Evolutionary conservation across 2,113 vertebrate genomes (phyloP), one percentile per base, ranked within the genome.

Genomic region (Phylloscopus whistleri): DNA sequence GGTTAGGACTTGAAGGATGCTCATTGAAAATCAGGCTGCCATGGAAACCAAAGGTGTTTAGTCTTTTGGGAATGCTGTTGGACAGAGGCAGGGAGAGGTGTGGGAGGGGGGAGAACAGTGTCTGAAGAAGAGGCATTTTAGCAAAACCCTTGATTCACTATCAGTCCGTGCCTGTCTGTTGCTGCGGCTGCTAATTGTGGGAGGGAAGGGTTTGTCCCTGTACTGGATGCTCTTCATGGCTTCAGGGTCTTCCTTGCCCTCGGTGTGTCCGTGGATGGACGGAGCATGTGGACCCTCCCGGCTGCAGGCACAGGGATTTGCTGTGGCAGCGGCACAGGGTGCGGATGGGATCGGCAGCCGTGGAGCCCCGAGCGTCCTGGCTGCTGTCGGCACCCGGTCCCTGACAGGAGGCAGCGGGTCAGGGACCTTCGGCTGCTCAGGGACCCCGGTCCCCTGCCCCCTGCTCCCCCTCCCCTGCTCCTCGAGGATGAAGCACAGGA

Each of bases 41-140:
- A 96, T 96, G 96, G 96, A 95, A 97, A 97, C 96, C 69, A 76
- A 95, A 97, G 96, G 96, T 97, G 96, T 96, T 96, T 92, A 81
- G 92, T 94, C 96, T 96, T 96, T 96, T 93, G 95, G 95, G 96
- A 96, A 86, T 87, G 95, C 92, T 84, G 92, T 87, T 69, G 96
- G 95, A 88, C 56, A 14, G 86, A 87, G 90, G 70, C 79, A 69
- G 75, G 62, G 79, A 79, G 85, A 80, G 90, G 90, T 85, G 68
- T 5, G 16, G 78, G 72, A 56, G 23, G n/a, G 35, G 75, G 56
- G 33, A 77, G 72, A 90, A 33, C n/a, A 72, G 53, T 49, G 28
- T 73, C 87, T 60, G 63, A 82, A 68, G 64, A 93, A 39, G 46
- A 88, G 73, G 77, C 27, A 5, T 35, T 74, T 70, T n/a, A 75